Evolutionary conservation across 2,888 invertebrate genomes (phyloP).

Genomic region (Trilocha varians): DNA sequence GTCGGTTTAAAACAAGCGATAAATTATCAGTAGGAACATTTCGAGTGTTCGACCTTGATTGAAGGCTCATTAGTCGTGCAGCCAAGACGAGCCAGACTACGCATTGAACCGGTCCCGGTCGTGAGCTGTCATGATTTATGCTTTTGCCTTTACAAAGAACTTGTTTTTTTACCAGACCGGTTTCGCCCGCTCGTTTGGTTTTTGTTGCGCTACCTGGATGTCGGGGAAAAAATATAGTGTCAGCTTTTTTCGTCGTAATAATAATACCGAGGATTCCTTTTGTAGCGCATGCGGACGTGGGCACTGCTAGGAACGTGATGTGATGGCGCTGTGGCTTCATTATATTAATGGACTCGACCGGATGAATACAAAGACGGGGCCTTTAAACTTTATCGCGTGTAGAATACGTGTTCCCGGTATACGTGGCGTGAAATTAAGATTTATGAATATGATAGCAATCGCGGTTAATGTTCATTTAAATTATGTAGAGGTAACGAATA

Average conservation of each 20-base stretch:
- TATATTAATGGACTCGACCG: conserved; percentile 66
- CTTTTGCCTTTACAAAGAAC: conserved; percentile 49
- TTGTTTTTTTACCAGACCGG: conserved; percentile 51
- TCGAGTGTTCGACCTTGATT: conserved; percentile 61
- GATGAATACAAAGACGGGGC: conserved; percentile 65
- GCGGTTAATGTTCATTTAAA: conserved; percentile 6
- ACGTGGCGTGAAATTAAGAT: conserved; percentile 44
- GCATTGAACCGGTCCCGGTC: conserved; percentile 51
- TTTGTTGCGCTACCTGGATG: conserved; percentile 65
- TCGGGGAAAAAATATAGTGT: conserved; percentile 56
- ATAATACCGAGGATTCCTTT: conserved; percentile 69
- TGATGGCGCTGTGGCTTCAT: conserved; percentile 62
- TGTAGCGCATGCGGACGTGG: conserved; percentile 65
- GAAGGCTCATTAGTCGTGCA: conserved; percentile 60
- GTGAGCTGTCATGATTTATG: conserved; percentile 69
- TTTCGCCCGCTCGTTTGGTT: conserved; percentile 42
- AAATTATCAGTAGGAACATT: conserved; percentile 38
- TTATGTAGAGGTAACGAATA: conserved; percentile 1
- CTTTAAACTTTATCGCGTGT: conserved; percentile 57
- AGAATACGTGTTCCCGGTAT: conserved; percentile 42
- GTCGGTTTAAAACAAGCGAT: conserved; percentile 27
- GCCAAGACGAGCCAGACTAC: conserved; percentile 40
- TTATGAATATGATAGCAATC: conserved; percentile 23
- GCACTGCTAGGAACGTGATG: conserved; percentile 54
- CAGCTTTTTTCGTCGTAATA: conserved; percentile 59